Evolutionary conservation across 2,797 vertebrate genomes (phyloP).

Genomic region (Mormyrops attenuatus): DNA sequence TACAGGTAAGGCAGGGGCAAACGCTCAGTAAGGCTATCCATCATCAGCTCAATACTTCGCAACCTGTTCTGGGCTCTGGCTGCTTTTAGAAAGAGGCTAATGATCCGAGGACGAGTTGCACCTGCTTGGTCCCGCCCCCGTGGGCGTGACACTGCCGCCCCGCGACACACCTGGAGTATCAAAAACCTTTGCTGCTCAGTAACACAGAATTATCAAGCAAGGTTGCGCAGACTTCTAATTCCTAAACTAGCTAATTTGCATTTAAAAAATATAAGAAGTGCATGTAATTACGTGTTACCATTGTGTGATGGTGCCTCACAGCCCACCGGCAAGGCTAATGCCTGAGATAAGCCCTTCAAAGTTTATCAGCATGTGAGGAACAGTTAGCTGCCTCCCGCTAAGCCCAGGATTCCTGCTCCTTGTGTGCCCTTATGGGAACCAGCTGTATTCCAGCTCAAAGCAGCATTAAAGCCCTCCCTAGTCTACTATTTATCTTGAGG

Average conservation of each 20-base stretch:
- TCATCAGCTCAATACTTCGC: too few species aligned
- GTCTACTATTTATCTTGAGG: background rate
- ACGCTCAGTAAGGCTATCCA: too few species aligned
- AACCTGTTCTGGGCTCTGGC: too few species aligned
- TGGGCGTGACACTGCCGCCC: background rate
- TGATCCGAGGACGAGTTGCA: too few species aligned
- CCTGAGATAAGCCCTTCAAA: constrained; percentile 3
- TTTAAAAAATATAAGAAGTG: background rate
- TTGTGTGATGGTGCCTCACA: background rate
- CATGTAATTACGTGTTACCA: background rate
- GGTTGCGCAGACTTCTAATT: background rate
- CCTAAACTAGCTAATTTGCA: background rate
- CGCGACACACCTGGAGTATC: background rate
- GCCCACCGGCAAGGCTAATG: background rate
- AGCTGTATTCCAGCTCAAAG: background rate
- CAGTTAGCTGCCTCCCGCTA: background rate
- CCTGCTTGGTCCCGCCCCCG: too few species aligned
- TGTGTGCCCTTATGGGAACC: background rate
- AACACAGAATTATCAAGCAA: background rate
- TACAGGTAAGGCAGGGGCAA: too few species aligned
- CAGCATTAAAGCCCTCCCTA: background rate
- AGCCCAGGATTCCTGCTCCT: background rate
- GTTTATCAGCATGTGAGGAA: background rate
- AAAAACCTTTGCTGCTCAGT: background rate
- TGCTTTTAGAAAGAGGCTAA: too few species aligned